Conservation (phyloP, 2,797 vertebrate species). For the Megaceryle alcyon region DNA sequence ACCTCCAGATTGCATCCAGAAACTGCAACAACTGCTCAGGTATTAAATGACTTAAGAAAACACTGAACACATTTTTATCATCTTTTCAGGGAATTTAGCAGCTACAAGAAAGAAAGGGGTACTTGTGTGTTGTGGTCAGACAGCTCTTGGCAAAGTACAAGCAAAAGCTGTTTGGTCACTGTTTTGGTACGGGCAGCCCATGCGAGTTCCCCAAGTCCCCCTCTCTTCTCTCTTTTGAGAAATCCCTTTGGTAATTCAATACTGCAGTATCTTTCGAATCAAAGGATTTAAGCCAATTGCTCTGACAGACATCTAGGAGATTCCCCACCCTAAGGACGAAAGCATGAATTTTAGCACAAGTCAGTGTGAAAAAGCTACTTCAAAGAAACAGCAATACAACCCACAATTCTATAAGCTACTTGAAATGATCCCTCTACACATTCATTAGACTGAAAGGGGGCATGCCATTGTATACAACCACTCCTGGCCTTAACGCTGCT, state of each 20-base stretch:
- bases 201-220: not conserved
- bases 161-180: not conserved
- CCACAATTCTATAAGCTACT: constrained; percentile 16
- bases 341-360: constrained; percentile 40
- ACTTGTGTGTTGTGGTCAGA: not conserved
- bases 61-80: not conserved
- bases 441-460: constrained; percentile 27
- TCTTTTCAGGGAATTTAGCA: not conserved
- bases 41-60: not conserved
- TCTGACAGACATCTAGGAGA: constrained; percentile 45
- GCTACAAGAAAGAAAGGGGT: not conserved
- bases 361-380: constrained; percentile 54
- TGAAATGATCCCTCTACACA: constrained; percentile 32
- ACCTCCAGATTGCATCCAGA: not conserved
- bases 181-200: not conserved
- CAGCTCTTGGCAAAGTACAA: not conserved
- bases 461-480: not conserved
- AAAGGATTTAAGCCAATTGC: constrained; percentile 47
- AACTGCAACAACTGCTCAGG: not conserved
- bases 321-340: not conserved
- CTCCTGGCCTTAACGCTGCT: not conserved
- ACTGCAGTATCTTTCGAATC: constrained; percentile 30
- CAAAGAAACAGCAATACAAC: constrained; percentile 45
- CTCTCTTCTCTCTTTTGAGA: constrained; percentile 6
- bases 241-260: constrained; percentile 55